Evolutionary conservation across 2,888 invertebrate species (phyloP), one percentile per base, ranked within the genome.

Genomic region (Mactromeris polynyma): DNA sequence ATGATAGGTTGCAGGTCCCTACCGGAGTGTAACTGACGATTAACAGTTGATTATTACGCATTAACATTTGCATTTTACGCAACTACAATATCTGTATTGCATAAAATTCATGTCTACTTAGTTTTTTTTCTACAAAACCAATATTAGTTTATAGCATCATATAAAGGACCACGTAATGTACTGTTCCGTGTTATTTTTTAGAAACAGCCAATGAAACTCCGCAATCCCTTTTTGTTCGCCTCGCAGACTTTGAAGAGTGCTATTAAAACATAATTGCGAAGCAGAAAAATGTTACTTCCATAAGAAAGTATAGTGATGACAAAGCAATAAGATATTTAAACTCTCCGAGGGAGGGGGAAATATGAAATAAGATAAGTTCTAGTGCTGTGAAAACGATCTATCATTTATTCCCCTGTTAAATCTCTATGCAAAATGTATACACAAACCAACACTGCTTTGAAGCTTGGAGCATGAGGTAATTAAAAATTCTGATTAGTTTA

Each of bases 401-500:
- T 78, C 83, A 92, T 90, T 92, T 92, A 92, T 92, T 92, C 90
- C 91, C 89, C 91, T 84, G 91, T 92, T 89, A 90, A 88, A 87
- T 89, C 87, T 86, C 86, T 80, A 89, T 89, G 89, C 85, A 89
- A 90, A 92, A 90, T 89, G 89, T 90, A 92, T 89, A 92, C 90
- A 92, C 90, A 89, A 90, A 85, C 87, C 85, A 84, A 21, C 73
- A 26, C 58, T 69, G 84, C 92, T 92, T 92, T 92, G 92, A 92
- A 88, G 92, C 88, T 83, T 54, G 31, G 78, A 83, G 81, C 88
- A 88, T 89, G 87, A 73, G 84, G 91, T 91, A 91, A 92, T 91
- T 92, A 91, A 92, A 92, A 89, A 89, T 81, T 81, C 86, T 92
- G 92, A 92, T 92, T 90, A 85, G 86, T 92, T 92, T 92, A 92